Percentiles rank a stretch among this genome's conserved stretches.
Conservation (phyloP, 2,113 vertebrate species). For the Sinocyclocheilus rhinocerous region DNA sequence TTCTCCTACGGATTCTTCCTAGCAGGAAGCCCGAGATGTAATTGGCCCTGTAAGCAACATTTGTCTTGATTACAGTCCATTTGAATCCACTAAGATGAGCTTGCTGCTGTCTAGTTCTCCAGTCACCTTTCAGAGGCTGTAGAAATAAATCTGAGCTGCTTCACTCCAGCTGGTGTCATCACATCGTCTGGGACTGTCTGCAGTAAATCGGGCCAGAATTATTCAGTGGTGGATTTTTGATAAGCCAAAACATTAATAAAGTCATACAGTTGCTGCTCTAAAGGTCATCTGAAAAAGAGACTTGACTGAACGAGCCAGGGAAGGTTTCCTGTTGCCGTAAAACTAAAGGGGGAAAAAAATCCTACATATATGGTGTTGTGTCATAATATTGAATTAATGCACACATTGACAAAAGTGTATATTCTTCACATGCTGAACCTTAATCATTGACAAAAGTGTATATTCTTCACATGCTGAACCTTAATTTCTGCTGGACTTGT, state of each 20-base stretch:
- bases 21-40: conserved; percentile 55
- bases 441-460: background rate
- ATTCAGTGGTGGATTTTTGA: conserved; percentile 18
- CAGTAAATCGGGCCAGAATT: background rate
- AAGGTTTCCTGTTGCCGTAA: background rate
- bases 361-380: background rate
- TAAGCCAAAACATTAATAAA: conserved; percentile 34
- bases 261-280: background rate
- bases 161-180: background rate
- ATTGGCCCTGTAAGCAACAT: conserved; percentile 65
- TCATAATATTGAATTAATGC: background rate
- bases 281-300: background rate
- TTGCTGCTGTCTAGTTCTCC: conserved; percentile 64
- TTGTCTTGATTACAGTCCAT: conserved; percentile 71
- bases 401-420: background rate
- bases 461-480: background rate
- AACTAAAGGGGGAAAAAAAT: no score
- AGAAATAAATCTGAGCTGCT: conserved; percentile 18
- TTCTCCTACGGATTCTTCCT: conserved; percentile 42
- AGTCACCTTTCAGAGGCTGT: conserved; percentile 14
- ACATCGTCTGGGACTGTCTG: background rate
- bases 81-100: conserved; percentile 65
- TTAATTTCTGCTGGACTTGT: background rate
- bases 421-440: background rate
- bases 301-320: no score